phyloP scores from a whole-genome alignment of 2,888 invertebrate species.

The Ormia ochracea region DNA sequence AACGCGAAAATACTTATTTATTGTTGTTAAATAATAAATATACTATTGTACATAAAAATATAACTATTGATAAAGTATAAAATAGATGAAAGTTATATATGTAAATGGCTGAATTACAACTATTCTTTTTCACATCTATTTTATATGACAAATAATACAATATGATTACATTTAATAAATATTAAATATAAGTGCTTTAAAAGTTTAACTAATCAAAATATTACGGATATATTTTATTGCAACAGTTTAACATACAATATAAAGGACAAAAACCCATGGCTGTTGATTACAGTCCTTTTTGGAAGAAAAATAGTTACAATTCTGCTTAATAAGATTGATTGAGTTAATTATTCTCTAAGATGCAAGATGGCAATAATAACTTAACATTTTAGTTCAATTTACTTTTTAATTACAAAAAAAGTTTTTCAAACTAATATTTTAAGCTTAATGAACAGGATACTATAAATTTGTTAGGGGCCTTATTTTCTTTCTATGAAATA shows the following conservation, averaged over 20 bases:
- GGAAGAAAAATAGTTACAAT: background rate
- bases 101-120: slow-evolving; percentile 71
- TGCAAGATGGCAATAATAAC: too few relatives aligned
- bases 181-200: background rate
- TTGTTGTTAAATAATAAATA: background rate
- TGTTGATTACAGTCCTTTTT: slow-evolving; percentile 18
- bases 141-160: background rate
- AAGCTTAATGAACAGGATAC: slow-evolving; percentile 37
- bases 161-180: background rate
- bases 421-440: too few relatives aligned
- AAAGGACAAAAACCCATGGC: slow-evolving; percentile 33
- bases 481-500: background rate
- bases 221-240: background rate
- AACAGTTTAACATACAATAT: background rate
- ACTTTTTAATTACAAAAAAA: too few relatives aligned
- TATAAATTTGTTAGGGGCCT: background rate
- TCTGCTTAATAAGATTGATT: background rate
- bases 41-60: background rate
- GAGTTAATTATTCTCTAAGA: background rate
- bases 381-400: too few relatives aligned
- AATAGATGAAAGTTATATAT: slow-evolving; percentile 62
- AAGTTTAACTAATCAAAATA: background rate
- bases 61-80: background rate
- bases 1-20: background rate
- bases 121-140: slow-evolving; percentile 58